phyloP scores from a whole-genome alignment of 2,888 invertebrate species.

The Tineola bisselliella region DNA sequence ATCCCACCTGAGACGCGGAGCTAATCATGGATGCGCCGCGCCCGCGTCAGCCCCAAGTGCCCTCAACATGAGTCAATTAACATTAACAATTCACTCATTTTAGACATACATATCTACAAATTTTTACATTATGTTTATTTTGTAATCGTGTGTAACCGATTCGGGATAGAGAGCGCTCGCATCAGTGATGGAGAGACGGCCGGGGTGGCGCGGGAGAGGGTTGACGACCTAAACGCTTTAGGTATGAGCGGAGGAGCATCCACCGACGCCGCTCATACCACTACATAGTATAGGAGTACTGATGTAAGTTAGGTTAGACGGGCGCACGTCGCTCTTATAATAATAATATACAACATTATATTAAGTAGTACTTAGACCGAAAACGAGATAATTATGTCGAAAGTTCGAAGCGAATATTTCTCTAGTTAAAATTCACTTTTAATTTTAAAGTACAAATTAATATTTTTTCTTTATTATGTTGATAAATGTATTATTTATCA shows the following conservation, averaged over 20 bases:
- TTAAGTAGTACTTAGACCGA: slow-evolving; percentile 6
- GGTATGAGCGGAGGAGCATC: slow-evolving; percentile 55
- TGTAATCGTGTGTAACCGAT: slow-evolving; percentile 12
- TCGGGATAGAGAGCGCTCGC: slow-evolving; percentile 31
- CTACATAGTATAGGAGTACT: slow-evolving; percentile 48
- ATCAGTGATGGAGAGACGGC: background rate
- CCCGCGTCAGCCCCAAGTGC: slow-evolving; percentile 14
- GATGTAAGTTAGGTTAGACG: slow-evolving; percentile 23
- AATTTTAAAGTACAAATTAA: slow-evolving; percentile 13
- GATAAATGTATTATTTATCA: slow-evolving; percentile 53
- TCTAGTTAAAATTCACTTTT: slow-evolving; percentile 3
- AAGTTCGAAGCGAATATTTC: slow-evolving; percentile 4
- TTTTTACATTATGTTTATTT: background rate
- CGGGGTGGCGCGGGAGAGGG: slow-evolving; percentile 30
- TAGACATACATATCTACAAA: slow-evolving; percentile 1
- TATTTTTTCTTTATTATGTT: slow-evolving; percentile 7
- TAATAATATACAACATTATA: slow-evolving; percentile 1
- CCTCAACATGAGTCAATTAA: slow-evolving; percentile 14
- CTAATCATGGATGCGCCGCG: background rate
- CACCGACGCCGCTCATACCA: slow-evolving; percentile 60
- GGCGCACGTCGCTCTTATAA: background rate
- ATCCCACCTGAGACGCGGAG: slow-evolving; percentile 1
- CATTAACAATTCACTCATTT: slow-evolving; percentile 16
- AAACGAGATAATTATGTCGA: slow-evolving; percentile 6
- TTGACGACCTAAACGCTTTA: slow-evolving; percentile 63